Conservation (phyloP, 2,888 invertebrate genomes). For the Brachyptera risi region DNA sequence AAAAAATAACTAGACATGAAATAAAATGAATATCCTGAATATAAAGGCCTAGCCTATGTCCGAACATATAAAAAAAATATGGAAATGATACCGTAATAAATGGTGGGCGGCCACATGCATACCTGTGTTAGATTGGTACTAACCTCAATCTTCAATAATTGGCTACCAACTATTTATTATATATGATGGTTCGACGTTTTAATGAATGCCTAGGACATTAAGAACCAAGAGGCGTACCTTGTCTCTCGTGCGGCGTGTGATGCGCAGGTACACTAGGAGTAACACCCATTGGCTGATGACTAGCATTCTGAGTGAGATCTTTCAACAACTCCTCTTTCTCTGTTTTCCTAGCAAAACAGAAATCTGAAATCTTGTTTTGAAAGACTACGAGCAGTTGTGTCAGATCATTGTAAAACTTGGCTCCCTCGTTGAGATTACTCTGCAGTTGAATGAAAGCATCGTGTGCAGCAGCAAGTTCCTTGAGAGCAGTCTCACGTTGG, state of each 20-base stretch:
- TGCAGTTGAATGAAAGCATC: constrained; percentile 90
- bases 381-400: constrained; percentile 90
- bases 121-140: too few species aligned
- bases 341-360: constrained; percentile 97
- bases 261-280: constrained; percentile 38
- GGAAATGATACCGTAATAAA: too few species aligned
- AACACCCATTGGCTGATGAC: constrained; percentile 51
- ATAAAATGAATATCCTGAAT: too few species aligned
- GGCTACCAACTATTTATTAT: too few species aligned
- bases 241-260: constrained; percentile 29
- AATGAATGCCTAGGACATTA: too few species aligned
- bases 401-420: constrained; percentile 91
- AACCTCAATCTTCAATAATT: too few species aligned
- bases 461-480: constrained; percentile 82
- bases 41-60: too few species aligned
- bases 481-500: constrained; percentile 72
- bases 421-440: constrained; percentile 90
- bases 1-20: too few species aligned
- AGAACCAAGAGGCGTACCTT: too few species aligned
- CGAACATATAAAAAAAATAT: too few species aligned
- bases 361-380: constrained; percentile 97
- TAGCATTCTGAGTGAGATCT: constrained; percentile 82
- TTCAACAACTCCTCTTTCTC: constrained; percentile 97
- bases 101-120: too few species aligned
- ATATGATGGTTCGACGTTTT: too few species aligned